Evolutionary conservation across 1,140 invertebrate genomes (phyloP).

Genomic region (Heliothis subflexa): DNA sequence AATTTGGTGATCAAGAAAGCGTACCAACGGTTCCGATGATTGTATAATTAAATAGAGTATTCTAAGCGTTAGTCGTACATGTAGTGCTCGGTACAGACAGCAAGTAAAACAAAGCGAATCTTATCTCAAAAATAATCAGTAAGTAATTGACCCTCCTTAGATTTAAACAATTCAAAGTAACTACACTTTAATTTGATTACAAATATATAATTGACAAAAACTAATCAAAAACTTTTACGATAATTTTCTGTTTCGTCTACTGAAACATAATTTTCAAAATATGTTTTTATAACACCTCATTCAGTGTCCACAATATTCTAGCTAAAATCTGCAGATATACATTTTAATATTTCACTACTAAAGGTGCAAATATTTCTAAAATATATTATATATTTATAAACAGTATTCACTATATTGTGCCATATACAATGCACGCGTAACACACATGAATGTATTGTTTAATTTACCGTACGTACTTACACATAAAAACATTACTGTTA

Average conservation of each 20-base stretch:
- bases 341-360: slow-evolving; percentile 82
- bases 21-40: slow-evolving; percentile 35
- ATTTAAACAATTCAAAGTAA: slow-evolving; percentile 84
- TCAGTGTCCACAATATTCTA: slow-evolving; percentile 71
- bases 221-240: slow-evolving; percentile 79
- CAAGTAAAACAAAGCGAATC: slow-evolving; percentile 62
- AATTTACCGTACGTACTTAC: slow-evolving; percentile 72
- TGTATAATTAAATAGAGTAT: slow-evolving; percentile 39
- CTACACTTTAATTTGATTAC: slow-evolving; percentile 79
- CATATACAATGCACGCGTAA: slow-evolving; percentile 83
- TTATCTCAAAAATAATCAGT: slow-evolving; percentile 73
- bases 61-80: slow-evolving; percentile 35
- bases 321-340: slow-evolving; percentile 82
- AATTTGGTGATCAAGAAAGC: slow-evolving; percentile 24
- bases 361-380: slow-evolving; percentile 86
- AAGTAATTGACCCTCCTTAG: slow-evolving; percentile 85
- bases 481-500: slow-evolving; percentile 82
- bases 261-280: slow-evolving; percentile 65
- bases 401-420: slow-evolving; percentile 78
- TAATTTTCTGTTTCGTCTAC: slow-evolving; percentile 67
- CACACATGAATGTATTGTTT: slow-evolving; percentile 68
- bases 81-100: slow-evolving; percentile 37
- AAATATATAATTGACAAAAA: slow-evolving; percentile 85
- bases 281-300: slow-evolving; percentile 58
- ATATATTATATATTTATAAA: slow-evolving; percentile 84